These are phyloP conservation scores for Megaceryle alcyon DNA, from an alignment of 2,797 vertebrate genomes.

Conservation along the genomic window DNA sequence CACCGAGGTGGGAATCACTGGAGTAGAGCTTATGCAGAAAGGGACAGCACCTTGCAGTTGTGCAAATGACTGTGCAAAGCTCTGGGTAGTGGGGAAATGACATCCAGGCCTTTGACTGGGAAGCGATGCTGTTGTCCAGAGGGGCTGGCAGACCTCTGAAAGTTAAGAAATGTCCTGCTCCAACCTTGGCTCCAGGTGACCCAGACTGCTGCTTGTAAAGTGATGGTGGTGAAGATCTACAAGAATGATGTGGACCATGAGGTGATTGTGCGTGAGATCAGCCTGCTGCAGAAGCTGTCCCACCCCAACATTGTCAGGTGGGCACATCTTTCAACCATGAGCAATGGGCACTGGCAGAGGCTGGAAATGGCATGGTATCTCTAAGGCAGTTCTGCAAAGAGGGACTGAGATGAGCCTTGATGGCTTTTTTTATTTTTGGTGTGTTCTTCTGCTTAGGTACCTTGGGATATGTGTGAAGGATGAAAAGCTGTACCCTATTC, in stretches of 20 bases:
- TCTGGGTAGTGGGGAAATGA: background rate
- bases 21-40: background rate
- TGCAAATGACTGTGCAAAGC: background rate
- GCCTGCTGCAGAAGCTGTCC: constrained; percentile 89
- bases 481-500: constrained; percentile 88
- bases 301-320: constrained; percentile 92
- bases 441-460: constrained; percentile 77
- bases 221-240: constrained; percentile 92
- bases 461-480: constrained; percentile 90
- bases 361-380: background rate
- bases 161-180: background rate
- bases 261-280: constrained; percentile 90
- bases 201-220: constrained; percentile 82
- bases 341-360: background rate
- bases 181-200: constrained; percentile 76
- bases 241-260: constrained; percentile 90
- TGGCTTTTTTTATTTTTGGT: background rate
- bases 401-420: background rate
- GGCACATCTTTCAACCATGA: background rate
- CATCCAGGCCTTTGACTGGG: background rate
- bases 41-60: background rate
- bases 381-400: background rate
- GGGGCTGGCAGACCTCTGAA: background rate
- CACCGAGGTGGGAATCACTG: background rate
- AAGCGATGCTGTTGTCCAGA: background rate